phyloP scores from a whole-genome alignment of 2,888 invertebrate genomes.

The Drosophila fulvimacula region DNA sequence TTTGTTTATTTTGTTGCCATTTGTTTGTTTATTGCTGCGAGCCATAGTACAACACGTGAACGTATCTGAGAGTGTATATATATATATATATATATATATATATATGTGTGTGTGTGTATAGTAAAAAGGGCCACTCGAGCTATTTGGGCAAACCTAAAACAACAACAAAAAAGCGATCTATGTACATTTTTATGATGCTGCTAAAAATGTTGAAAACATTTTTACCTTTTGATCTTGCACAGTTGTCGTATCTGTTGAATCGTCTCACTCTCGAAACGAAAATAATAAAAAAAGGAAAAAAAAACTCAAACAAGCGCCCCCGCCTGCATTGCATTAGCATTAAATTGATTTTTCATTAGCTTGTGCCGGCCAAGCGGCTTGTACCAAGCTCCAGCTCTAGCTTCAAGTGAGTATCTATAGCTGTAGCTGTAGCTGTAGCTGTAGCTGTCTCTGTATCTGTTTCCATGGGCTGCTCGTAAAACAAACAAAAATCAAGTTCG shows the following conservation, averaged over 20 bases:
- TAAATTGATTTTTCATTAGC: constrained; percentile 71
- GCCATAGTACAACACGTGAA: constrained; percentile 32
- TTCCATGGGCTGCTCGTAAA: constrained; percentile 23
- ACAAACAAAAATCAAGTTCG: constrained; percentile 35
- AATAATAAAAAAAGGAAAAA: constrained; percentile 3
- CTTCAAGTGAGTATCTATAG: not conserved
- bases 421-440: not conserved
- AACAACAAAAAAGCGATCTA: constrained; percentile 39
- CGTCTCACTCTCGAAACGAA: constrained; percentile 21
- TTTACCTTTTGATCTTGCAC: constrained; percentile 56
- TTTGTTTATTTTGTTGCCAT: constrained; percentile 67
- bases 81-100: not conserved
- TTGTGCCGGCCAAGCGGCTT: constrained; percentile 57
- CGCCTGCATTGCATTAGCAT: constrained; percentile 54
- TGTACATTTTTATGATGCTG: constrained; percentile 69
- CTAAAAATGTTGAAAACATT: constrained; percentile 55
- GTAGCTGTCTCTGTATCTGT: constrained; percentile 30
- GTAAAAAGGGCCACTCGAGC: constrained; percentile 56
- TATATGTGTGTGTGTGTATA: constrained; percentile 23
- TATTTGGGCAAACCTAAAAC: constrained; percentile 56
- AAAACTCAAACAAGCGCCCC: constrained; percentile 19
- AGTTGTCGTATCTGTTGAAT: constrained; percentile 61
- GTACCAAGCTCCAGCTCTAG: constrained; percentile 36
- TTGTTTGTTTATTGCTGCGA: constrained; percentile 60
- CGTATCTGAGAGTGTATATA: not conserved